Evolutionary conservation across 2,888 invertebrate species (phyloP), one percentile per base, ranked within the genome.

Genomic region (Eupeodes luniger): DNA sequence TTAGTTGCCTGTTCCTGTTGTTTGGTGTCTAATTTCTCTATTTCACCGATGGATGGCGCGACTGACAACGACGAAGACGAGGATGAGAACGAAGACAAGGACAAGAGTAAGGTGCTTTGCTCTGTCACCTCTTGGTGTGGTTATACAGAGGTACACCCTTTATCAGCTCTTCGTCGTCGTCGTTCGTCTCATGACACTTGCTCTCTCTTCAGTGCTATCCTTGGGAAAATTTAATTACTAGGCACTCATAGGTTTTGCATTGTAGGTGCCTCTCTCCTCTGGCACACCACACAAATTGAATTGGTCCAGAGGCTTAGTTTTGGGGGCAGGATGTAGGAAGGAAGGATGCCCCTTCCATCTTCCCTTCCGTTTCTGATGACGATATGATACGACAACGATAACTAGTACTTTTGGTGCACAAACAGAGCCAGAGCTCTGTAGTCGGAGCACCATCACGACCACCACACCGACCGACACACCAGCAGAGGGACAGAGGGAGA

Each of bases 211-310:
- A 59, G 74, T 74, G 77, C 74, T 88, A 85, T 88, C 78, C 88
- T 88, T 81, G 74, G 72, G 77, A 85, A 66, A 88, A 88, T 88
- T 88, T 85, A 88, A 88, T 88, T 88, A 88, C 88, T 78, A 88
- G 81, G 81, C 78, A 85, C 85, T 85, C 88, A 85, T 85, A 85
- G 85, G 85, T 85, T 78, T 77, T 77, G 75, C 74, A 80, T 77
- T 84, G 79, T 83, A 78, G 27, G 27, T 3, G 27, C 12, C 47
- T 12, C 10, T 47, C 9, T 47, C 14, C 27, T 27, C 27, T 27
- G 27, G 27, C 27, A 27, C 16, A 7, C 74, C 62, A 81, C 67
- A 77, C 69, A 81, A 81, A 81, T 84, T 81, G 78, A 85, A 88
- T 81, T 59, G 64, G 78, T 74, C 62, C 77, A 75, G 34, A 19